A percentile compares a stretch with the other conserved stretches of the same genome.
Evolutionary conservation across 23 tunicate genomes (phyloP).

Genomic region (Aplidium turbinatum): DNA sequence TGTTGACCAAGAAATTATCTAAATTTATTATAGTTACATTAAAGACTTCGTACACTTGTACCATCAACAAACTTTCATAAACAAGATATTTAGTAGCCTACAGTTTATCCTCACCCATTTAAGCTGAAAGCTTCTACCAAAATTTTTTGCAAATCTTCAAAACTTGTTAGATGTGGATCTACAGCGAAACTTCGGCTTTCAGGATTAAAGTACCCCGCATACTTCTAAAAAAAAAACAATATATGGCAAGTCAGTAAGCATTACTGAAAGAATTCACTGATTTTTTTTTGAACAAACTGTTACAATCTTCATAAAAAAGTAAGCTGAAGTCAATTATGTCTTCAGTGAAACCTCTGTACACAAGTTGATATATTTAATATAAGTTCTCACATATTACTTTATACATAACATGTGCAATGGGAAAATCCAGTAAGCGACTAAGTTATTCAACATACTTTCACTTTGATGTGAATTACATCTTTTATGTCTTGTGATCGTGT

Average conservation of each 20-base stretch:
- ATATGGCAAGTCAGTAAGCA: no score
- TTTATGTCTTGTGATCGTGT: slow-evolving; percentile 67
- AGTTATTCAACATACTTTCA: slow-evolving; percentile 36
- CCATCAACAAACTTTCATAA: no score
- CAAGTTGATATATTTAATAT: neutral
- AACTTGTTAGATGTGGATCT: slow-evolving; percentile 89
- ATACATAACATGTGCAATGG: neutral
- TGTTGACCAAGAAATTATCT: no score
- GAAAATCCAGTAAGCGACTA: slow-evolving; percentile 7
- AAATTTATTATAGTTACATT: no score
- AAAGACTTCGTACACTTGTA: no score
- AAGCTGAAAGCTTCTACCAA: slow-evolving; percentile 78
- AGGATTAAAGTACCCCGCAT: slow-evolving; percentile 89
- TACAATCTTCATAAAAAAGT: neutral
- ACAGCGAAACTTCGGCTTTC: slow-evolving; percentile 88
- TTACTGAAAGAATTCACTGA: no score
- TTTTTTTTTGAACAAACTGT: neutral
- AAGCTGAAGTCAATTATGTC: neutral
- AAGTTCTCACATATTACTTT: neutral
- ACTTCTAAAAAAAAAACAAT: slow-evolving; percentile 57
- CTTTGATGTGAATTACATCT: slow-evolving; percentile 88
- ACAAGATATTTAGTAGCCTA: no score
- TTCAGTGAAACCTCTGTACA: neutral
- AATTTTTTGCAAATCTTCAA: slow-evolving; percentile 80
- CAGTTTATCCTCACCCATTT: slow-evolving; percentile 45